These are phyloP conservation scores for Phaenicophaeus curvirostris DNA, from an alignment of 2,797 vertebrate genomes.

Conservation along the genomic window DNA sequence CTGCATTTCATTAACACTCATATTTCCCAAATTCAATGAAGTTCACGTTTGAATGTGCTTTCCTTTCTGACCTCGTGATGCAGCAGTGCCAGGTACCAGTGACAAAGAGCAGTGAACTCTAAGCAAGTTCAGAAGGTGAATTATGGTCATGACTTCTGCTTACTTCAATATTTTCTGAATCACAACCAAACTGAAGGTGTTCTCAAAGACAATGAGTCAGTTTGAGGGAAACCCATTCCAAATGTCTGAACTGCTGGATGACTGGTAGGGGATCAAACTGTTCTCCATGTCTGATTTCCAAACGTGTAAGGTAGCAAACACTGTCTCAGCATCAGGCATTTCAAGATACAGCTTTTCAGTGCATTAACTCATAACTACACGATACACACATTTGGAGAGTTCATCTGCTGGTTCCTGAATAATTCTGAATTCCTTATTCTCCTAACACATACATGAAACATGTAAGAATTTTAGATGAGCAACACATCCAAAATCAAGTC, in stretches of 20 bases:
- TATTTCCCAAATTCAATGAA: neutral
- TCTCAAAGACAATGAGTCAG: neutral
- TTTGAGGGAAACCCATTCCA: neutral
- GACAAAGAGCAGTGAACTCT: slow-evolving; percentile 12
- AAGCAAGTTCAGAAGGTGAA: slow-evolving; percentile 45
- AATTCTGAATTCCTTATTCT: neutral
- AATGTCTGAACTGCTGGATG: neutral
- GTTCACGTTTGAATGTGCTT: neutral
- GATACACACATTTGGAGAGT: neutral
- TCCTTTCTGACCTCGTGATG: neutral
- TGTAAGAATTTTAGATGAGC: neutral
- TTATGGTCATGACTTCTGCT: neutral
- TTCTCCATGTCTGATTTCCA: neutral
- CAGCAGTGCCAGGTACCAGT: neutral
- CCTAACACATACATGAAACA: neutral
- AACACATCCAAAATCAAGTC: slow-evolving; percentile 15
- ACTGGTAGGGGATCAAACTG: neutral
- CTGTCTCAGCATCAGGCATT: neutral
- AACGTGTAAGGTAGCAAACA: neutral
- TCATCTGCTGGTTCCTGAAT: neutral
- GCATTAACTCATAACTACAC: neutral
- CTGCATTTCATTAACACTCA: neutral
- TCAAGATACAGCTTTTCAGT: neutral
- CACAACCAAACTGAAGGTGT: neutral
- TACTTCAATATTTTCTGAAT: slow-evolving; percentile 50